Base-by-base conservation (phyloP, 1,140 invertebrate genomes). In the Drosophila simulans region DNA sequence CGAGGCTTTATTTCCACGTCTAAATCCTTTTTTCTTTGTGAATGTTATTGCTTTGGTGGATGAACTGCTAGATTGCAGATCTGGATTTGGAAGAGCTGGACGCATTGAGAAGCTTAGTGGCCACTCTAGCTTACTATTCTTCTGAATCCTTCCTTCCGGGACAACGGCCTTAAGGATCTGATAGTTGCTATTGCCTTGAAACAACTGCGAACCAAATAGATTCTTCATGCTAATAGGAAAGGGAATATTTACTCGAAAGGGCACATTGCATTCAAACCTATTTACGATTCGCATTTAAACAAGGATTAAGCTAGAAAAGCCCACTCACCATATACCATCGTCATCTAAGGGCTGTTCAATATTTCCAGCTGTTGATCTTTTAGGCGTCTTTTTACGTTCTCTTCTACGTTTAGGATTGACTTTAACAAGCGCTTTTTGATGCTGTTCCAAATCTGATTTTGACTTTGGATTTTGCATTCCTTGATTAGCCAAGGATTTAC, bases 261-360 rank as follows among this genome's bases (percentile, higher is more conserved):
- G 82, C 40, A 86, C 42, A 76, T 86, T 86, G 31, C 83, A 79
- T 4, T 75, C 70, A 20, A 88, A 88, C 74, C 82, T 86, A 7
- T 12, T 42, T 5, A 15, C 11, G 10, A 15, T 3, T 13, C 34
- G 0, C 2, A 1, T 42, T 59, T 39, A 27, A n/a, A 3, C 0
- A 25, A 8, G 15, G 5, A 15, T 59, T 17, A 4, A 45, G 3
- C 10, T 1, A 42, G 34, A 35, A n/a, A 7, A 17, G 0, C 2
- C 4, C 4, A 49, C 71, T 75, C 17, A 74, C 71, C 71, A 74
- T 43, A 74, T 8, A 13, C 69, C 48, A 25, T 70, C 43, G 13
- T 57, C 52, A n/a, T 35, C 58, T 1, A 7, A 4, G 42, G n/a
- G 8, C 8, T 15, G 40, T 17, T 45, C 42, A 45, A 45, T 20